phyloP scores from a whole-genome alignment of 2,113 vertebrate species.

The Mastomys natalensis region DNA sequence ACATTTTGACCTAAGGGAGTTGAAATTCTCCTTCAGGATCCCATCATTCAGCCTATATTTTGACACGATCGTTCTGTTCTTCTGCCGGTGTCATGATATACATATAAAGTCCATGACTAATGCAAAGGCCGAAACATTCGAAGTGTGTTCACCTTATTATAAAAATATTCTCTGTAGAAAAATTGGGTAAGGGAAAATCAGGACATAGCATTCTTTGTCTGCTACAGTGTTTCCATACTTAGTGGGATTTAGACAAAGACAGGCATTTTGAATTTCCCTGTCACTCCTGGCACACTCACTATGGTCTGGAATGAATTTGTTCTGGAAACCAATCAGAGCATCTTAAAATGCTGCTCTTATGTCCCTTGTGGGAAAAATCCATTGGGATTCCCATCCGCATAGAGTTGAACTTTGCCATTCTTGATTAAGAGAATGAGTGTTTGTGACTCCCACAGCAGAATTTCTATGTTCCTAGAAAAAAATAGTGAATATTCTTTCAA shows the following conservation, averaged over 20 bases:
- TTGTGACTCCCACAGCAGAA: neutral
- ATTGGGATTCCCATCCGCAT: neutral
- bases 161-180: neutral
- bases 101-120: neutral
- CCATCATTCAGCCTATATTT: neutral
- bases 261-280: fast-evolving
- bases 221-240: neutral
- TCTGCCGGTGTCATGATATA: neutral
- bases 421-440: neutral
- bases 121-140: fast-evolving
- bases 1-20: neutral
- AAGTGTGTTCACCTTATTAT: neutral
- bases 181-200: neutral
- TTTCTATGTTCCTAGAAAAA: neutral
- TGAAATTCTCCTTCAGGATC: neutral
- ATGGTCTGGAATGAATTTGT: neutral
- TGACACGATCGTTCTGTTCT: neutral
- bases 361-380: neutral
- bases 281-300: neutral
- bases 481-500: neutral
- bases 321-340: neutral
- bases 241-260: neutral
- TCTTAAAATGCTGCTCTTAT: neutral
- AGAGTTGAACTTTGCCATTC: neutral
- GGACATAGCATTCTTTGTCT: neutral